A percentile compares a stretch with the other conserved stretches of the same genome.
Evolutionary conservation across 2,797 vertebrate species (phyloP).

Genomic region (Onychomys leucogaster): DNA sequence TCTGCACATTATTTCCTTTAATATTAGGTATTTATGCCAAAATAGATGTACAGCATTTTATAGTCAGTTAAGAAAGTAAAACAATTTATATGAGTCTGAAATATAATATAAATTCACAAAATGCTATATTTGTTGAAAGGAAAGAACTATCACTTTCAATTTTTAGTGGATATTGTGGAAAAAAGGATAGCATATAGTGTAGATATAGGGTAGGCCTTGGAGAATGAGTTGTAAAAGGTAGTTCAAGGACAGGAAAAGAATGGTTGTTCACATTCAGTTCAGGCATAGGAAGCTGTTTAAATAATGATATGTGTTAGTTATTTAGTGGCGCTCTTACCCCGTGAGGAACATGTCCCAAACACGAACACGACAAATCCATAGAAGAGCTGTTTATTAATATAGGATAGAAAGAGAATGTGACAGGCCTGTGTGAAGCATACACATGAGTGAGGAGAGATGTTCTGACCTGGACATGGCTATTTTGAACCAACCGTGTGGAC

Average conservation of each 20-base stretch:
- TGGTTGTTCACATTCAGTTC: background rate
- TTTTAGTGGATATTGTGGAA: background rate
- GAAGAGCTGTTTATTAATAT: too few species aligned
- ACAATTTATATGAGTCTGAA: background rate
- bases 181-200: background rate
- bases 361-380: too few species aligned
- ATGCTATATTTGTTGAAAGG: background rate
- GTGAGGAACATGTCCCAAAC: too few species aligned
- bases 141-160: background rate
- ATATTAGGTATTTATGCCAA: background rate
- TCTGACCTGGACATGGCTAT: too few species aligned
- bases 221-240: background rate
- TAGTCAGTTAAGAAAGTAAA: background rate
- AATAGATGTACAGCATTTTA: background rate
- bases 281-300: background rate
- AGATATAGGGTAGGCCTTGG: background rate
- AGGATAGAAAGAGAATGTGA: too few species aligned
- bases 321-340: too few species aligned
- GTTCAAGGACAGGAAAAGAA: background rate
- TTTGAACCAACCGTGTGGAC: too few species aligned
- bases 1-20: conserved; percentile 29
- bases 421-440: too few species aligned
- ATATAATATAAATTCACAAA: background rate
- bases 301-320: too few species aligned
- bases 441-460: too few species aligned